Conservation (phyloP, 2,113 vertebrate species). For the Paraplagusia blochii region DNA sequence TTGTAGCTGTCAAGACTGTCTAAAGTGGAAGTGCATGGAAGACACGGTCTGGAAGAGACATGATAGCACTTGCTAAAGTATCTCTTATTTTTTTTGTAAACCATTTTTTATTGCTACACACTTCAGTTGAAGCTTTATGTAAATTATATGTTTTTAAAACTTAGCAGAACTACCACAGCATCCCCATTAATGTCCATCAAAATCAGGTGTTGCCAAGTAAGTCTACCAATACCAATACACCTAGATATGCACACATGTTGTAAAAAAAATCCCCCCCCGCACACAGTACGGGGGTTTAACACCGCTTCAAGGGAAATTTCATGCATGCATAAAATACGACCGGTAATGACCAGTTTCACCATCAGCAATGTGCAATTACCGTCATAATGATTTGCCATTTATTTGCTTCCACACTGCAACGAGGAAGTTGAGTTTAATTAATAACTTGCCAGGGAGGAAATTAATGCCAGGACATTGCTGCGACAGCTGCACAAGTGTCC, state of each 20-base stretch:
- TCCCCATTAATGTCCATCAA: no score
- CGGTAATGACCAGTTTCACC: slow-evolving; percentile 67
- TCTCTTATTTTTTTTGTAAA: no score
- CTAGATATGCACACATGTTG: not conserved
- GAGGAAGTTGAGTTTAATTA: slow-evolving; percentile 67
- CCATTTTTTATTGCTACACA: no score
- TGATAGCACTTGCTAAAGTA: no score
- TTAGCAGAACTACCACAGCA: no score
- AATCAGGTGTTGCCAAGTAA: no score
- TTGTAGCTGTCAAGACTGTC: no score
- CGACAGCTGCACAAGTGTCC: slow-evolving; percentile 44
- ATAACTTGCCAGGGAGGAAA: slow-evolving; percentile 60
- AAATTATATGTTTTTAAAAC: no score
- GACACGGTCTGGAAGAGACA: no score
- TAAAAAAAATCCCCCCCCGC: not conserved
- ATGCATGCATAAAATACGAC: slow-evolving; percentile 67
- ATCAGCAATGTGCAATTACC: slow-evolving; percentile 69
- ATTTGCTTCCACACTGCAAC: slow-evolving; percentile 63
- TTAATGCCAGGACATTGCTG: slow-evolving; percentile 64
- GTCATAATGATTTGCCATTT: slow-evolving; percentile 67
- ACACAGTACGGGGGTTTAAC: slow-evolving; percentile 15
- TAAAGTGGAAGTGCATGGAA: no score
- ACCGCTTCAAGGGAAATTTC: slow-evolving; percentile 40
- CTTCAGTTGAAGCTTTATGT: no score
- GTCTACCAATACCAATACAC: not conserved